Base-by-base conservation (phyloP, 2,888 invertebrate genomes). In the Agrilus cyanescens region DNA sequence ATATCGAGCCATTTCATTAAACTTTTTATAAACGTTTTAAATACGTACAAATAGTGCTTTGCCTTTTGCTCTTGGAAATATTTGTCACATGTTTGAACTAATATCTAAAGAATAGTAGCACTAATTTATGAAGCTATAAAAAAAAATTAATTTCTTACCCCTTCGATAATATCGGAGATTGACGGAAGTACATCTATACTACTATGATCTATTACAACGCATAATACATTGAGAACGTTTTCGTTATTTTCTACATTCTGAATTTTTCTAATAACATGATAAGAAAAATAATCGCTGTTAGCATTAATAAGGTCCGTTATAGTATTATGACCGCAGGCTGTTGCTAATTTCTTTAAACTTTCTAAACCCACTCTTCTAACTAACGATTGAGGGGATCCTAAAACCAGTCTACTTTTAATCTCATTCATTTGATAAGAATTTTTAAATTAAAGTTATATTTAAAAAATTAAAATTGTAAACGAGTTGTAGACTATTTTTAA, bases 251-350 rank as follows among this genome's bases (percentile, higher is more conserved):
- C 74, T 1, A 72, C 72, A 65, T 72, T 74, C 44, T 76, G 79
- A 2, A 86, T 67, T 54, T 76, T 71, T 1, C 72, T 62, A 20
- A 79, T 79, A 43, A 87, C 71, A 53, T 84, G 79, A 56, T 76
- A 78, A 0, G 82, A 78, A 57, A 85, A 74, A 59, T 85, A 87
- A 61, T 86, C 85, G 0, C 80, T 75, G 58, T 86, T 85, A 31
- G 63, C 57, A 39, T 73, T 72, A 45, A 88, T 72, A 15, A 87
- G 71, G n/a, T 75, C 72, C 0, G 73, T 69, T 4, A 80, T 72
- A 41, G 66, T 62, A 1, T 54, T 48, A 57, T 74, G 74, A 0
- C 71, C 73, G 51, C 78, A 71, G 0, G 81, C 76, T 30, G 53
- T 44, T 7, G 80, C 74, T 18, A 85, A 70, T 41, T 71, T 70